Percentiles rank a stretch among this genome's conserved stretches.
Conservation (phyloP, 2,888 invertebrate genomes). For the Blastobasis adustella region DNA sequence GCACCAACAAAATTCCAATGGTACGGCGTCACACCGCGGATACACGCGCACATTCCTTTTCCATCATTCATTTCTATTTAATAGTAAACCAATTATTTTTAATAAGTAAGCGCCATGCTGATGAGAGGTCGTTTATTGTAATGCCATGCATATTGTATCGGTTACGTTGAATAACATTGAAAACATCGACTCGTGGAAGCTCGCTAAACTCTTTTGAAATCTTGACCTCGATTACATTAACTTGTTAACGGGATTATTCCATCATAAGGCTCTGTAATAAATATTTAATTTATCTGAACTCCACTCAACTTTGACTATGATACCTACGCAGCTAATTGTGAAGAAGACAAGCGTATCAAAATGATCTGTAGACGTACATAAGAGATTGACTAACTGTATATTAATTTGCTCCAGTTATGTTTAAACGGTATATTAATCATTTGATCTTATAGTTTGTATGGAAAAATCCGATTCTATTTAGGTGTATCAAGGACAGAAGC, state of each 20-base stretch:
- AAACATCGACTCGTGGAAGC: conserved; percentile 16
- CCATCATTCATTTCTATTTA: neutral
- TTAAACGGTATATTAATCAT: too few relatives aligned
- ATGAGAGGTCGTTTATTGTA: conserved; percentile 49
- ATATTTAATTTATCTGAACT: conserved; percentile 6
- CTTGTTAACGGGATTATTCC: conserved; percentile 26
- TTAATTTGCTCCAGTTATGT: too few relatives aligned
- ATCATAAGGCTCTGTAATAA: conserved; percentile 26
- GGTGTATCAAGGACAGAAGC: too few relatives aligned
- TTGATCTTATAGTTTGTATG: too few relatives aligned
- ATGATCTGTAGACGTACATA: too few relatives aligned
- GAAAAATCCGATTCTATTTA: too few relatives aligned
- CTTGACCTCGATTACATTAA: conserved; percentile 28
- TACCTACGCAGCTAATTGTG: neutral
- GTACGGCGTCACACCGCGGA: too few relatives aligned
- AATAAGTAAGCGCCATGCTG: conserved; percentile 33
- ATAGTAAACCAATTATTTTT: conserved; percentile 38
- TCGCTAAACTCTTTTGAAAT: conserved; percentile 28
- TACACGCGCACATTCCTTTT: too few relatives aligned
- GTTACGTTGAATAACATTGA: conserved; percentile 33
- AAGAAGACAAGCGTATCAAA: too few relatives aligned
- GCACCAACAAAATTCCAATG: too few relatives aligned
- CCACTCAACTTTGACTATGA: conserved; percentile 3
- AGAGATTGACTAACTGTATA: too few relatives aligned
- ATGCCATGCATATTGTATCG: conserved; percentile 20